These are phyloP conservation scores for Lordiphosa stackelbergi DNA, from an alignment of 1,140 invertebrate genomes.

Conservation along the genomic window DNA sequence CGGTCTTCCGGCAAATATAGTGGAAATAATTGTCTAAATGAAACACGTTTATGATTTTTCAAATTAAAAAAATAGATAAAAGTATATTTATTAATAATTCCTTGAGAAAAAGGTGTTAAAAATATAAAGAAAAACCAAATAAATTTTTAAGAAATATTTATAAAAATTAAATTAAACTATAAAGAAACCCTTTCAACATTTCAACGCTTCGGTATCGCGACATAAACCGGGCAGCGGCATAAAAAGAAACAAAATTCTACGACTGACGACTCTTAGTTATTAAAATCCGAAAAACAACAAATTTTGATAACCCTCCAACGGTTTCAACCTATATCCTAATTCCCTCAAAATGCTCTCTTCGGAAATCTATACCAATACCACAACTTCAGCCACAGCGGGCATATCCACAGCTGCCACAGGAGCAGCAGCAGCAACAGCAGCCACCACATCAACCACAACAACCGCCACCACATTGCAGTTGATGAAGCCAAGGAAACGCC, in stretches of 20 bases:
- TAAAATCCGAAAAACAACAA: constrained; percentile 1
- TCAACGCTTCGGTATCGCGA: too few relatives aligned
- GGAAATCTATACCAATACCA: constrained; percentile 57
- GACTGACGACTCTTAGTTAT: neutral
- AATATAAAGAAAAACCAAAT: too few relatives aligned
- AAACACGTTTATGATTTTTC: constrained; percentile 1
- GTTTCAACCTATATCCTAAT: too few relatives aligned
- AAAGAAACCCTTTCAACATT: too few relatives aligned
- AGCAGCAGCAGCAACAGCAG: constrained; percentile 16
- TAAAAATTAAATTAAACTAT: too few relatives aligned
- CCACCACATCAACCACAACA: constrained; percentile 25
- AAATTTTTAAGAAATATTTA: too few relatives aligned
- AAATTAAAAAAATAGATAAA: too few relatives aligned
- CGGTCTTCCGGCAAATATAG: constrained; percentile 28
- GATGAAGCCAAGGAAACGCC: constrained; percentile 60
- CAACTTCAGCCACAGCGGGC: constrained; percentile 28
- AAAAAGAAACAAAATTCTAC: neutral
- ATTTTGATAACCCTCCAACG: too few relatives aligned
- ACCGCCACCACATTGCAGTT: constrained; percentile 38
- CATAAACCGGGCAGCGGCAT: too few relatives aligned
- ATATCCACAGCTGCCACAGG: constrained; percentile 15
- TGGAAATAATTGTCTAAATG: constrained; percentile 1
- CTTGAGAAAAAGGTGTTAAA: too few relatives aligned
- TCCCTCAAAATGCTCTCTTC: constrained; percentile 52
- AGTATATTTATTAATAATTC: too few relatives aligned